Evolutionary conservation across 2,113 vertebrate genomes (phyloP).

Genomic region (Mastomys natalensis): DNA sequence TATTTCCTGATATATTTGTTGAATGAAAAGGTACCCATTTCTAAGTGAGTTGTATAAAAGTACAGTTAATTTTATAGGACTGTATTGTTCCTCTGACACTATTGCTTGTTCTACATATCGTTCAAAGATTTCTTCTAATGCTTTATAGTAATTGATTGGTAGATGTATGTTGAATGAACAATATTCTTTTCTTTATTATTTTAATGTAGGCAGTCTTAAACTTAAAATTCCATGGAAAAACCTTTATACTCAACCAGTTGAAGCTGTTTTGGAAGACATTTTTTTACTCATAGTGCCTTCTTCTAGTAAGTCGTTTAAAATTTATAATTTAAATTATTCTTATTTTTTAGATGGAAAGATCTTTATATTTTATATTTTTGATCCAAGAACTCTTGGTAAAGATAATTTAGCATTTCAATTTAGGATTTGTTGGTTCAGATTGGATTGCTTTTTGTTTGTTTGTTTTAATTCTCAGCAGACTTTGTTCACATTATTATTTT

Average conservation of each 20-base stretch:
- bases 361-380: slow-evolving; percentile 2
- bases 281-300: slow-evolving; percentile 97
- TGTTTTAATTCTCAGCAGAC: slow-evolving; percentile 7
- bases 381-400: not conserved
- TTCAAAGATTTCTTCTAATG: slow-evolving; percentile 18
- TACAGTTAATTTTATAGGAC: slow-evolving; percentile 9
- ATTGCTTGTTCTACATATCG: not conserved
- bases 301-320: slow-evolving; percentile 91
- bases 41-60: not conserved
- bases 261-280: slow-evolving; percentile 95
- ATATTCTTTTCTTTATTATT: not conserved
- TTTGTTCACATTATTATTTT: slow-evolving; percentile 60
- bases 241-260: slow-evolving; percentile 97
- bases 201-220: slow-evolving; percentile 91
- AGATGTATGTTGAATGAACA: slow-evolving; percentile 34
- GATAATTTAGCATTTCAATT: slow-evolving; percentile 44
- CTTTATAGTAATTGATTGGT: not conserved
- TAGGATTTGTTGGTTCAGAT: slow-evolving; percentile 19
- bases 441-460: slow-evolving; percentile 26
- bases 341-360: not conserved
- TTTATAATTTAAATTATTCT: not conserved
- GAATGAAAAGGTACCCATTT: slow-evolving; percentile 10
- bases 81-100: not conserved
- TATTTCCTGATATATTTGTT: slow-evolving; percentile 22
- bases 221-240: slow-evolving; percentile 98